Evolutionary conservation across 2,888 invertebrate species (phyloP).

Genomic region (Neoascia interrupta): DNA sequence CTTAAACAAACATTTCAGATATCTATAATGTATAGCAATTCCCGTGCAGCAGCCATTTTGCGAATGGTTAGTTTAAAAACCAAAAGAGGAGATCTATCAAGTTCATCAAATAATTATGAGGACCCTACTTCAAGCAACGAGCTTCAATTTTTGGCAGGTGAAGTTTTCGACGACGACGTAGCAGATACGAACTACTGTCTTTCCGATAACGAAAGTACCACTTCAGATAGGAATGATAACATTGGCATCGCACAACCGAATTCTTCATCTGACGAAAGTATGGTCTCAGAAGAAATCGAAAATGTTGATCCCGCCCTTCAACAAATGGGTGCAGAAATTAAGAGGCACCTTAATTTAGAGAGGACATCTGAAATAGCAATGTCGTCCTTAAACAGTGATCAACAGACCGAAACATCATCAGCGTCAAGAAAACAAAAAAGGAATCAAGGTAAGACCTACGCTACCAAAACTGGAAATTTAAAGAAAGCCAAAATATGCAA

Average conservation of each 20-base stretch:
- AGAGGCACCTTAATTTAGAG: background rate
- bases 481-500: too few species aligned
- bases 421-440: too few species aligned
- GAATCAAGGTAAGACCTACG: background rate
- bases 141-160: constrained; percentile 1
- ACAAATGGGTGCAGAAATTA: constrained; percentile 16
- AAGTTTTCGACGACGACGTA: constrained; percentile 9
- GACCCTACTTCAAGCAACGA: background rate
- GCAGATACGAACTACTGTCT: constrained; percentile 1
- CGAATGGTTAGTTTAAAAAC: background rate
- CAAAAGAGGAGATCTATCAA: background rate
- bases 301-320: background rate
- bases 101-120: background rate
- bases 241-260: too few species aligned
- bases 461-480: constrained; percentile 1
- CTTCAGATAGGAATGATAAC: background rate
- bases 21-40: too few species aligned
- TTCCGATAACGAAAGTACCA: background rate
- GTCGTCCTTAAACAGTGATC: too few species aligned
- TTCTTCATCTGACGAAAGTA: too few species aligned
- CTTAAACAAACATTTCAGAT: too few species aligned
- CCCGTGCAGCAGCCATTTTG: too few species aligned
- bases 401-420: too few species aligned
- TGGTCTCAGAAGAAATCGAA: constrained; percentile 5
- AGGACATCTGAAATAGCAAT: background rate